phyloP scores from a whole-genome alignment of 2,113 vertebrate species.

The Pseudois nayaur region DNA sequence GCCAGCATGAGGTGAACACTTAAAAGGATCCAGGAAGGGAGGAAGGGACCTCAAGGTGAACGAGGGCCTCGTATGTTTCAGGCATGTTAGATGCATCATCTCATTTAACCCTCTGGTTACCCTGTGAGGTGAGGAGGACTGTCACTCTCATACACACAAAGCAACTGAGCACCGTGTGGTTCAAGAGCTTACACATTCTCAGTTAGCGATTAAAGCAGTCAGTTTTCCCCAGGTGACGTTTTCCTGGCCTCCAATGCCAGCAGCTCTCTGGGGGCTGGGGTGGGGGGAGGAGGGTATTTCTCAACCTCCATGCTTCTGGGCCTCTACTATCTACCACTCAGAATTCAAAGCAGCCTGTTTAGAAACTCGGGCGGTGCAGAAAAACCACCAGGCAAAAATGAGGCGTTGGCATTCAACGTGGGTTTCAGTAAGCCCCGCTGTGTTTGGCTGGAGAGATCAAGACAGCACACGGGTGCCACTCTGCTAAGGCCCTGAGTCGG shows the following conservation, averaged over 20 bases:
- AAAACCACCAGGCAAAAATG: background rate
- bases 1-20: background rate
- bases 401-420: background rate
- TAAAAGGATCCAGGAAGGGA: constrained; percentile 39
- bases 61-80: background rate
- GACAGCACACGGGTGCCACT: fast-evolving
- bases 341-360: background rate
- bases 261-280: background rate
- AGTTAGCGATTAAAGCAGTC: background rate
- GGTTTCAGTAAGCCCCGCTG: background rate
- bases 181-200: background rate
- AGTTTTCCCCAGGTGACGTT: background rate
- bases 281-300: background rate
- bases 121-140: background rate
- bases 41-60: background rate
- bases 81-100: background rate
- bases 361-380: background rate
- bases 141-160: background rate
- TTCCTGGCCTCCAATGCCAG: background rate
- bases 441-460: background rate
- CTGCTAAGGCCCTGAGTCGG: fast-evolving
- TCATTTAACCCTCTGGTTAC: background rate
- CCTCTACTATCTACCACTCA: background rate
- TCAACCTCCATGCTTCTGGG: background rate
- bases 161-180: background rate